These are phyloP conservation scores for Melanogrammus aeglefinus DNA, from an alignment of 2,797 vertebrate species.

Conservation along the genomic window DNA sequence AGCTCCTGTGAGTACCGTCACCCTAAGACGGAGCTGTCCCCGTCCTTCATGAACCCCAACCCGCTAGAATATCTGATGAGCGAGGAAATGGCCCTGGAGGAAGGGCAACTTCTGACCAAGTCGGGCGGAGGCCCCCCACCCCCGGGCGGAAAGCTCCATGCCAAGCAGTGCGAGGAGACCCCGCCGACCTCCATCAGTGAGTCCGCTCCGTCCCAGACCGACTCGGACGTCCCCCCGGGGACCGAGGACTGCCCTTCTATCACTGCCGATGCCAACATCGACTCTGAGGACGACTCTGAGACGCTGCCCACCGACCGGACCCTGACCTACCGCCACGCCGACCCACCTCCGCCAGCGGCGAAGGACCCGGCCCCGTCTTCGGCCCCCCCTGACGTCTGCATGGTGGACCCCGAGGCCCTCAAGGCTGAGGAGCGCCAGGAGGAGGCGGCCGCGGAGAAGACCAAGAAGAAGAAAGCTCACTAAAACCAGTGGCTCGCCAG, in stretches of 20 bases:
- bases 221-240: conserved; percentile 94
- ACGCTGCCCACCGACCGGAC: conserved; percentile 96
- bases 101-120: conserved; percentile 82
- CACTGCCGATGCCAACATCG: conserved; percentile 97
- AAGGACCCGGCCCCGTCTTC: conserved; percentile 88
- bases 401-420: conserved; percentile 93
- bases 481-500: conserved; percentile 89
- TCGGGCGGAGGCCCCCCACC: conserved; percentile 83
- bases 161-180: conserved; percentile 92
- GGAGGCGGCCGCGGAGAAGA: conserved; percentile 83
- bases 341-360: conserved; percentile 83
- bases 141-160: conserved; percentile 81
- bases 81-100: conserved; percentile 75
- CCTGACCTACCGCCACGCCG: conserved; percentile 87
- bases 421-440: conserved; percentile 85
- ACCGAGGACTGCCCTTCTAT: conserved; percentile 98
- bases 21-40: conserved; percentile 93
- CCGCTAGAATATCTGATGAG: conserved; percentile 92
- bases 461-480: conserved; percentile 90
- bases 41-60: conserved; percentile 97
- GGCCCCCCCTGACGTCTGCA: conserved; percentile 89
- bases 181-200: conserved; percentile 95
- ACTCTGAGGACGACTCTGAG: conserved; percentile 97
- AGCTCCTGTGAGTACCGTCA: conserved; percentile 93
- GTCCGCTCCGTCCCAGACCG: conserved; percentile 92